phyloP scores from a whole-genome alignment of 2,113 vertebrate species.

The Thryonomys swinderianus region DNA sequence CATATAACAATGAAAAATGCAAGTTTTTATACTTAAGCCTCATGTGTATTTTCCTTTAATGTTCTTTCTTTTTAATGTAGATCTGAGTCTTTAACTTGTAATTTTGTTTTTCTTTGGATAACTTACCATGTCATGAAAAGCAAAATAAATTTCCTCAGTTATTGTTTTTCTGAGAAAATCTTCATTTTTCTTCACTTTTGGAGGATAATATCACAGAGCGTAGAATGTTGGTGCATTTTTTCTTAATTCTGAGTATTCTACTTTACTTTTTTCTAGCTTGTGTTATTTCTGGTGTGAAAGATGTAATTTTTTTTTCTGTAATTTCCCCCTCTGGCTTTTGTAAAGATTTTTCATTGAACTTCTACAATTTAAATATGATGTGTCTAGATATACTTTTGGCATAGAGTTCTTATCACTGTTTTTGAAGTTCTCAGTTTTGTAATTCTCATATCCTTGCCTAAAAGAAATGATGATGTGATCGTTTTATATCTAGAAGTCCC shows the following conservation, averaged over 20 bases:
- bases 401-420: not conserved
- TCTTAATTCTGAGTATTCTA: not conserved
- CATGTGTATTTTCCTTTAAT: not conserved
- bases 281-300: not conserved
- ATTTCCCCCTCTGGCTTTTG: not conserved
- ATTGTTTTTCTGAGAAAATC: not conserved
- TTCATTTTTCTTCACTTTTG: not conserved
- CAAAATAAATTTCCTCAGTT: not conserved
- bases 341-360: not conserved
- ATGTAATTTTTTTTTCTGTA: not conserved
- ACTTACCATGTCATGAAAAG: not conserved
- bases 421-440: not conserved
- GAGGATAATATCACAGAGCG: not conserved
- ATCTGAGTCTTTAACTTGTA: not conserved
- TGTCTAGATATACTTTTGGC: not conserved
- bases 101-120: not conserved
- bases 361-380: not conserved
- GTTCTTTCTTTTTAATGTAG: not conserved
- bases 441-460: not conserved
- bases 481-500: not conserved
- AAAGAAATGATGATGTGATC: not conserved
- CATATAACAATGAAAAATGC: not conserved
- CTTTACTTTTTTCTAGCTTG: not conserved
- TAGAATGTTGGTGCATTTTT: not conserved
- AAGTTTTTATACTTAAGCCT: not conserved